Evolutionary conservation across 2,888 invertebrate genomes (phyloP).

Genomic region (Eristalinus sepulchralis): DNA sequence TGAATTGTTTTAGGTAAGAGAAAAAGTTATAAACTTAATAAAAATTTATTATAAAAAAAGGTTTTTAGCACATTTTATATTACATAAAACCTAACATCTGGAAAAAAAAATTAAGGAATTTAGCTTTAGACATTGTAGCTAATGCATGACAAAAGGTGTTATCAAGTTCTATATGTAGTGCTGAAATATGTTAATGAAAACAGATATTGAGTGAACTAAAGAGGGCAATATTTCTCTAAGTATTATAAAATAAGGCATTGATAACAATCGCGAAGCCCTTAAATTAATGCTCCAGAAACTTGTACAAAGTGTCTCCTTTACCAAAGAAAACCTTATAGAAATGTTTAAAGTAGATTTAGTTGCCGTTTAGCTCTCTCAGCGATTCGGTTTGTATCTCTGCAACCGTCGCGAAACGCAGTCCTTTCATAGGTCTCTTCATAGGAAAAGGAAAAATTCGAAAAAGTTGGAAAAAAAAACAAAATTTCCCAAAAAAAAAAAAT

Average conservation of each 20-base stretch:
- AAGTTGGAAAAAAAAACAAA: no score
- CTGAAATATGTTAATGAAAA: slow-evolving; percentile 28
- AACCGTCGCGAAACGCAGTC: no score
- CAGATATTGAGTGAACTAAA: slow-evolving; percentile 9
- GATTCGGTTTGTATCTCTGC: no score
- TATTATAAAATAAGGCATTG: slow-evolving; percentile 16
- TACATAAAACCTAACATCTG: slow-evolving; percentile 15
- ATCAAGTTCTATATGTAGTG: slow-evolving; percentile 29
- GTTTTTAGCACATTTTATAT: slow-evolving; percentile 2
- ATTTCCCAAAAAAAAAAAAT: no score
- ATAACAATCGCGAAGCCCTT: slow-evolving; percentile 13
- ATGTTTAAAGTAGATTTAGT: no score
- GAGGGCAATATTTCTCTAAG: slow-evolving; percentile 27
- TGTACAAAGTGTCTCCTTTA: slow-evolving; percentile 23
- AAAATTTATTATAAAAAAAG: slow-evolving; percentile 15
- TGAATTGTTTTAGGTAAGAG: no score
- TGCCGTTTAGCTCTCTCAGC: no score
- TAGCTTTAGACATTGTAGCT: slow-evolving; percentile 9
- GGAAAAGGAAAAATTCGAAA: no score
- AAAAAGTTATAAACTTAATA: slow-evolving; percentile 13
- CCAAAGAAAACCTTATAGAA: slow-evolving; percentile 20
- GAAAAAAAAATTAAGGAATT: slow-evolving; percentile 34
- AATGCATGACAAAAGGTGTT: slow-evolving; percentile 24
- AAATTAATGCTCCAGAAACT: slow-evolving; percentile 29
- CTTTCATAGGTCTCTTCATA: no score